Conservation (phyloP, 2,113 vertebrate species). For the Aplodontia rufa region DNA sequence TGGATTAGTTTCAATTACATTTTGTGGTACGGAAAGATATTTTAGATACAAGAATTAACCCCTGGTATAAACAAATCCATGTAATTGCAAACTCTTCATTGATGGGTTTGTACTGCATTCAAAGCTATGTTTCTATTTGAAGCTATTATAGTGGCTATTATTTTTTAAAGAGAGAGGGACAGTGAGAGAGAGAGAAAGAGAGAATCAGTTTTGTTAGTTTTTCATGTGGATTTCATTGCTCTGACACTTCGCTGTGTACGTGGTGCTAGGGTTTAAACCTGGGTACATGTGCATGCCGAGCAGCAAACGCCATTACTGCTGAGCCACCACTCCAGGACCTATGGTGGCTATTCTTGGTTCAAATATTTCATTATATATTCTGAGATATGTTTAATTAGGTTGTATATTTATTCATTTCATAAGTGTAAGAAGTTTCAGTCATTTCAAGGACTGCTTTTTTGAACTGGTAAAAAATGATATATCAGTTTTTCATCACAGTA, state of each 20-base stretch:
- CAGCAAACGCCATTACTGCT: too few relatives aligned
- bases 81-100: background rate
- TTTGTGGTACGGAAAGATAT: background rate
- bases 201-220: too few relatives aligned
- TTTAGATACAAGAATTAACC: slow-evolving; percentile 31
- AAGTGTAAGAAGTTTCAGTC: slow-evolving; percentile 46
- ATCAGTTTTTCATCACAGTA: background rate
- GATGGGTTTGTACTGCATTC: background rate
- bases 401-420: slow-evolving; percentile 50
- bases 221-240: too few relatives aligned
- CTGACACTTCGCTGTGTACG: too few relatives aligned
- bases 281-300: too few relatives aligned
- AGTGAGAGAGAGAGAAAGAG: too few relatives aligned
- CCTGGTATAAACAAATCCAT: slow-evolving; percentile 17
- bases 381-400: slow-evolving; percentile 8
- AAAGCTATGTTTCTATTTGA: slow-evolving; percentile 48
- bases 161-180: too few relatives aligned
- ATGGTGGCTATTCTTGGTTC: background rate
- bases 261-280: too few relatives aligned
- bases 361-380: slow-evolving; percentile 39
- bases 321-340: too few relatives aligned
- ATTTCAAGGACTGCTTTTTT: slow-evolving; percentile 43
- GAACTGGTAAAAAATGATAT: slow-evolving; percentile 25
- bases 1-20: background rate
- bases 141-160: background rate